Base-by-base conservation (phyloP, 2,113 vertebrate species). In the Psettodes erumei region DNA sequence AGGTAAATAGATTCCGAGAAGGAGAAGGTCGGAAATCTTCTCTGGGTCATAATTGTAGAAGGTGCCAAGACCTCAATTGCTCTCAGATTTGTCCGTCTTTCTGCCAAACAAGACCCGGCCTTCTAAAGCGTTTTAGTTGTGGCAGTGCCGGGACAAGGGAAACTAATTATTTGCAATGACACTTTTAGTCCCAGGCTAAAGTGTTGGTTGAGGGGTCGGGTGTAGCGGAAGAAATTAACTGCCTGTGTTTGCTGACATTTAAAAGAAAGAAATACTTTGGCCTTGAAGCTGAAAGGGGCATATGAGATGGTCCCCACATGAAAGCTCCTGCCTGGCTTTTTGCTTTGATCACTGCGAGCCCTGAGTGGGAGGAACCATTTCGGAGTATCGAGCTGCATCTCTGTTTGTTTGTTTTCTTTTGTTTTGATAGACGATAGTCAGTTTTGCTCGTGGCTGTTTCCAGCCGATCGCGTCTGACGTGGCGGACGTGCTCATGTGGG, bases 281-380 rank as follows among this genome's bases (percentile, higher is more conserved):
- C 80, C 71, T 83, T 63, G 65, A 82, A 83, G 75, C 75, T 64
- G 65, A 79, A 71, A 78, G 75, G 70, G 56, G 61, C 64, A 63
- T 62, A 79, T 55, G 30, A 78, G 85, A 91, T 82, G 86, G 64
- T 83, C 71, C 67, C 86, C 86, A 92, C 90, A 89, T 92, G 83
- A 91, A 90, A 86, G 79, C 66, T 58, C 73, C 51, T 25, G 79
- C 30, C 63, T 71, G 68, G 71, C 48, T 63, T 25, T 37, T 58
- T 10, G 64, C 64, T 85, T 86, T 82, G 81, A 84, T 88, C 81
- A 58, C 71, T 58, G 47, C 63, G 70, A 64, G 51, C 64, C 53
- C 42, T n/a, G 19, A 61, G 78, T 55, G 60, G 68, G 81, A 79
- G 82, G 77, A 84, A 69, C 56, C 45, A 65, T 78, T 86, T 82